Base-by-base conservation (phyloP, 2,113 vertebrate genomes). In the Mesitornis unicolor region DNA sequence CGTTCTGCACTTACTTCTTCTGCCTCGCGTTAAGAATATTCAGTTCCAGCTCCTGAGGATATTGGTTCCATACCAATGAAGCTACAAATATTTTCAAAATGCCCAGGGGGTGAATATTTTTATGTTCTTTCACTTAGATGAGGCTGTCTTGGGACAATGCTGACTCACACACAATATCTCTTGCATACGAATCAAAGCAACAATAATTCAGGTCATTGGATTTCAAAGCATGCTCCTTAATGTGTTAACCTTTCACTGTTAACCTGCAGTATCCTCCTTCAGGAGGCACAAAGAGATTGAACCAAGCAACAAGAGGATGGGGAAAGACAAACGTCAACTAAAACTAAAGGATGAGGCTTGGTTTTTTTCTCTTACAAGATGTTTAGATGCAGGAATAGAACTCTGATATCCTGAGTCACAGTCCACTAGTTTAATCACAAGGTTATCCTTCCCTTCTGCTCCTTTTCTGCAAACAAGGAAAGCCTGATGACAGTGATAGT, bases 11-110 rank as follows among this genome's bases (percentile, higher is more conserved):
- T 94, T 69, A 36, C 43, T 95, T 92, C 89, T 95, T 91, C 87
- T 94, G 80, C 65, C 69, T 94, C 1, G 0, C 1, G 0, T 76
- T 96, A 90, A 83, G 87, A 96, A 85, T 87, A 91, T 85, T 94
- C 87, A 95, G 68, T 95, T 95, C 93, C 57, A 89, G 57, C 48
- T 95, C 91, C 94, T 7, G 29, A 93, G 95, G 89, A 94, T 94
- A 93, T 91, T 95, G 93, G 93, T 96, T 93, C 93, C 89, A 85
- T 95, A 96, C 93, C 95, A 96, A 83, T 94, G 93, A 96, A 95
- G 84, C 84, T 94, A 96, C 96, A 96, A 94, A 95, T 96, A 95
- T 91, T 93, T 87, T 84, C 54, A 82, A 42, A 96, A 91, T 96
- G 54, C 94, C 94, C 95, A 85, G 26, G 70, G 87, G 94, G 93